These are phyloP conservation scores for Sclerurus mexicanus DNA, from an alignment of 2,113 vertebrate genomes.

Conservation along the genomic window DNA sequence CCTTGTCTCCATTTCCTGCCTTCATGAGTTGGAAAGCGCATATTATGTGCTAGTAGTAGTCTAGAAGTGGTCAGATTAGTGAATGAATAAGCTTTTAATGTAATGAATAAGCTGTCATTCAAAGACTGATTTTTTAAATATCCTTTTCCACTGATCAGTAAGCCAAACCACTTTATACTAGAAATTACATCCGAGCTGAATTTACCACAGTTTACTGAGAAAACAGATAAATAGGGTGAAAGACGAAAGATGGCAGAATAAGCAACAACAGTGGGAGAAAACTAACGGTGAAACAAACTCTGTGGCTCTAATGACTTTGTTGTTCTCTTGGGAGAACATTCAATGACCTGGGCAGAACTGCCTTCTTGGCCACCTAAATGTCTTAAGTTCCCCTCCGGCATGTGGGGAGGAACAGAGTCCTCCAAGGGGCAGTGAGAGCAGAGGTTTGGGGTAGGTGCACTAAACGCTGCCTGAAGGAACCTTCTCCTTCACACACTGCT, in stretches of 20 bases:
- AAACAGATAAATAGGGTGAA: neutral
- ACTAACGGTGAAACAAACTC: neutral
- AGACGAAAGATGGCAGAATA: neutral
- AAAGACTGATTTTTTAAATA: neutral
- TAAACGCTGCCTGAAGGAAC: neutral
- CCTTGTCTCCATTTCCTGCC: neutral
- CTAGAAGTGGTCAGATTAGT: neutral
- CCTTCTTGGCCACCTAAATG: neutral
- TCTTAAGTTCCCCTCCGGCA: neutral
- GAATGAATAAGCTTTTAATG: neutral
- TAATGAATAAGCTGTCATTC: neutral
- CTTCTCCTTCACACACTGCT: neutral
- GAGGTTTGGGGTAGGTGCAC: neutral
- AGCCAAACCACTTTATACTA: neutral
- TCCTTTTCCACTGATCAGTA: neutral
- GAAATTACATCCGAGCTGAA: neutral
- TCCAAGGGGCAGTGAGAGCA: neutral
- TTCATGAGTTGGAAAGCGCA: neutral
- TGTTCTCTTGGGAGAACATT: neutral
- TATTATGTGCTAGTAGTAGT: neutral
- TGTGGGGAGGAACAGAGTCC: accelerated
- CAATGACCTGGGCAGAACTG: neutral
- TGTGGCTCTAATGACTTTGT: neutral
- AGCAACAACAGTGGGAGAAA: neutral
- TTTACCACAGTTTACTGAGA: neutral